Base-by-base conservation (phyloP, 2,888 invertebrate genomes). In the Girardia tigrina region DNA sequence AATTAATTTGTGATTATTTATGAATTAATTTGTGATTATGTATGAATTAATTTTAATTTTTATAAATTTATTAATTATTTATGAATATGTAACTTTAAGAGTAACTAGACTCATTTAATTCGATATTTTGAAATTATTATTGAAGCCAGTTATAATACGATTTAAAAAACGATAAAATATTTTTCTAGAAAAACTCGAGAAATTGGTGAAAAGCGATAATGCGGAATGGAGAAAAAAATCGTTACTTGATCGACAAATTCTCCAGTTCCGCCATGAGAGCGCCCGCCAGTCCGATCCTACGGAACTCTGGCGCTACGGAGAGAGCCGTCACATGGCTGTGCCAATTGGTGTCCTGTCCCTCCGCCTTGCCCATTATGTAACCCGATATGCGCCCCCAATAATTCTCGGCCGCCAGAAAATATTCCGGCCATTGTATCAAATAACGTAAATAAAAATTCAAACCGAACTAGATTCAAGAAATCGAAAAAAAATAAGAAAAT, bases 261-360 rank as follows among this genome's bases (percentile, higher is more conserved):
- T 99, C 98, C 72, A 99, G 86, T 80, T 90, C 90, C 80, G 89
- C 90, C 94, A 98, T 98, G 71, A 98, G 86, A 74, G 90, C 90
- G 2, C 90, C 92, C 42, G 95, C 97, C 74, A 98, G 86, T 0
- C 94, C 94, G 14, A 95, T 85, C 79, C 97, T 87, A 80, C 98
- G 87, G 82, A 91, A 97, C 82, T 92, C 91, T 0, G 94, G 93
- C 1, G 94, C 91, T 0, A 99, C 94, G 4, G 94, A 94, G 42
- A 98, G 86, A 0, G 97, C 97, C 70, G 98, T 98, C 12, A 98
- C 97, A 86, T 98, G 98, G 0, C 98, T 98, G 86, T 99, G 98
- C 94, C 94, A 99, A 82, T 93, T 90, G 80, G 94, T 93, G 73
- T 90, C 90, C 79, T 89, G 89, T 0, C 98, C 98, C 86, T 98